Evolutionary conservation across 2,113 vertebrate species (phyloP), one percentile per base, ranked within the genome.

Genomic region (Orientallactaga bullata): DNA sequence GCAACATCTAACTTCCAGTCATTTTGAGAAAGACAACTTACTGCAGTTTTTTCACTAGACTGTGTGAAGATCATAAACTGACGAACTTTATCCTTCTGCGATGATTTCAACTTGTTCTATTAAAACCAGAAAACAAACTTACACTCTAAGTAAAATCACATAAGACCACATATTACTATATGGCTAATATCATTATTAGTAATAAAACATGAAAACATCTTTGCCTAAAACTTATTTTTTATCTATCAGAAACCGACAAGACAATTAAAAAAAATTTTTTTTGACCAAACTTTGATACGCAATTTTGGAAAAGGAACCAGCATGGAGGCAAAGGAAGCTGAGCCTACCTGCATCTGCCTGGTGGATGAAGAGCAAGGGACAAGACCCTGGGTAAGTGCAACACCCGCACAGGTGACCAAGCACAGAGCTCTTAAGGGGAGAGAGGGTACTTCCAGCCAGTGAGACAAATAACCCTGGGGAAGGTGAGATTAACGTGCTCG

Each of bases 81-180:
- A 96, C 99, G 99, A 99, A 99, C 99, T 99, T 99, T 99, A 99
- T 99, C 99, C 99, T 99, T 99, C 98, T 99, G 99, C 95, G 99
- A 99, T 97, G 99, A 99, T 99, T 99, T 99, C 99, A 99, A 99
- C 99, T 99, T 99, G 99, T 99, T 99, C 99, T 99, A 97, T 92
- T 82, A 73, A 97, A 94, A 97, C 76, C 91, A 97, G 85, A 97
- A 96, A 97, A 96, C 78, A 92, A 96, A 96, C 92, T 92, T 88
- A 97, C 94, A 95, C 82, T 77, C 32, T 85, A 37, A 26, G 24
- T 79, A 95, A 96, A 94, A 65, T 97, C n/a, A 97, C 61, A 60
- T 28, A 97, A 89, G 3, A 97, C 11, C 63, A 88, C 97, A 83
- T 96, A 92, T 83, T 90, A 90, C 83, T 83, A 80, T 26, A 85